A percentile compares a stretch with the other conserved stretches of the same genome.
Conservation (phyloP, 2,113 vertebrate genomes). For the Arvicanthis niloticus region DNA sequence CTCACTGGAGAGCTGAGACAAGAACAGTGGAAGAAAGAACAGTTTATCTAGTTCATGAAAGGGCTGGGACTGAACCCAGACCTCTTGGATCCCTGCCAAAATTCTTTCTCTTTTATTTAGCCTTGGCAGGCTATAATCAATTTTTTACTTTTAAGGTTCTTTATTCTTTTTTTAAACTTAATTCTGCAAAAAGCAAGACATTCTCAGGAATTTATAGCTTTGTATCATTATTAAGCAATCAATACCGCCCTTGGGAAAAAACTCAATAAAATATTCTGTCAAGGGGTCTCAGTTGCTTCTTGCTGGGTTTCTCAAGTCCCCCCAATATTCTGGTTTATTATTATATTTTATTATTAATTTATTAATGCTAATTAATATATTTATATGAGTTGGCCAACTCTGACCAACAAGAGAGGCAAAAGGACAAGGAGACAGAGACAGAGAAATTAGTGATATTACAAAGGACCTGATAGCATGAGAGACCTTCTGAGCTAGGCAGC, state of each 20-base stretch:
- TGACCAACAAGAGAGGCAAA: background rate
- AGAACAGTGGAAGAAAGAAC: background rate
- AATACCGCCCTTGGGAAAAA: conserved; percentile 43
- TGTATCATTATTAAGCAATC: conserved; percentile 46
- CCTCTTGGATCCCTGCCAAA: background rate
- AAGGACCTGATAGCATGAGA: background rate
- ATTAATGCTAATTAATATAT: background rate
- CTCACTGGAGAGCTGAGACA: background rate
- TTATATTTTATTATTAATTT: background rate
- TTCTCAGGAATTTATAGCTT: conserved; percentile 46
- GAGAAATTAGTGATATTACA: background rate
- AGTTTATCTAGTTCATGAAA: background rate
- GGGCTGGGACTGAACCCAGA: background rate
- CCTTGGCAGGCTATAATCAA: background rate
- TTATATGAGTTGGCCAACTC: background rate
- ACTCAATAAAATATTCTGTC: conserved; percentile 49
- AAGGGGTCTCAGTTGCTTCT: conserved; percentile 4
- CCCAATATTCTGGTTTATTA: background rate
- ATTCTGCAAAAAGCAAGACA: conserved; percentile 49
- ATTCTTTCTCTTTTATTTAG: conserved; percentile 24
- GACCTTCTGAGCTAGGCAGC: background rate
- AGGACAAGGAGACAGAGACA: background rate
- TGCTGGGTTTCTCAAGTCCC: background rate
- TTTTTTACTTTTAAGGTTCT: conserved; percentile 45
- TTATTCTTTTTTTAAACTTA: conserved; percentile 33